Base-by-base conservation (phyloP, 2,113 vertebrate species). In the Ovibos moschatus region DNA sequence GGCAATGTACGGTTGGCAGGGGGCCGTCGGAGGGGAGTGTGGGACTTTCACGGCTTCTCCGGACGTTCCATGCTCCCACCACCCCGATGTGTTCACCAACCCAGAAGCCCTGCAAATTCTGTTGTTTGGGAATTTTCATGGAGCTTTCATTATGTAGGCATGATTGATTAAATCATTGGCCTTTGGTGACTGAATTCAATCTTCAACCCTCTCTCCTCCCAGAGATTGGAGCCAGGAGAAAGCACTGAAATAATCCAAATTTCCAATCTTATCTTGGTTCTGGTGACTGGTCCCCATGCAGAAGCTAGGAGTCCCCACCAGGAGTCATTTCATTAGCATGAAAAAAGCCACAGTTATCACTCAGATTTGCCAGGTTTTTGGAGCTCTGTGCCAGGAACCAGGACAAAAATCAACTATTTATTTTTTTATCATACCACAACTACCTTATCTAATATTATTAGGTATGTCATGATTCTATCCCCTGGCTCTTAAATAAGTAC, bases 1-100 rank as follows among this genome's bases (percentile, higher is more conserved):
- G n/a, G 36, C 10, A 79, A 88, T 45, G 16, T 47, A 78, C 2
- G 4, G n/a, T 36, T 71, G 64, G 64, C 64, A 71, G 19, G 19
- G 64, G n/a, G 64, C 64, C 4, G n/a, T 12, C 14, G 10, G 21
- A 2, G 4, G 45, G 6, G 6, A 6, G 27, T 2, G 0, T 0
- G 30, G 40, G 33, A 19, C 19, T 71, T 51, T 36, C 47, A 45
- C 9, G 1, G 16, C 55, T 10, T 76, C 27, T 83, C 9, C 2
- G n/a, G 17, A 10, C 1, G 0, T 6, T 9, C 16, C 15, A 17
- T 62, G 5, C 28, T 40, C 13, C 21, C 27, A 53, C n/a, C 27
- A 28, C 2, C 21, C 58, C 15, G 3, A 36, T 45, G 30, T 33
- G 30, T n/a, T 67, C 58, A 25, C 8, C 50, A 91, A 62, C 19